Percentiles rank a stretch among this genome's conserved stretches.
Evolutionary conservation across 2,888 invertebrate genomes (phyloP).

Genomic region (Lasioglossum oenotherae): DNA sequence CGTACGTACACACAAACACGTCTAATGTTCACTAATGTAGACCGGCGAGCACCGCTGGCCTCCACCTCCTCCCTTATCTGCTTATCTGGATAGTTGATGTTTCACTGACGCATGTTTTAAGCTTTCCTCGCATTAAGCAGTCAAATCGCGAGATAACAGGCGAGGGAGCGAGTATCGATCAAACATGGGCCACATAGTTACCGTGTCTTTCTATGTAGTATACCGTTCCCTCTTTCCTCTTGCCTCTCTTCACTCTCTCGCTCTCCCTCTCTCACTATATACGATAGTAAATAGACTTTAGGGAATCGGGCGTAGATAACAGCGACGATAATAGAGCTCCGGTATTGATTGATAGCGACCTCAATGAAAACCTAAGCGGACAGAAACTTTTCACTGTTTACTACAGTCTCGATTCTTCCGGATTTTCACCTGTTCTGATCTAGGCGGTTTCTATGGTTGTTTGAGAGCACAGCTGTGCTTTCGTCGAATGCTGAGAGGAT

Average conservation of each 20-base stretch:
- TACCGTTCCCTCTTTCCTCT: not conserved
- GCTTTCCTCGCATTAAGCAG: constrained; percentile 69
- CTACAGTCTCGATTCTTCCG: not conserved
- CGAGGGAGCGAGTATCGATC: constrained; percentile 61
- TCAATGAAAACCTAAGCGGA: not conserved
- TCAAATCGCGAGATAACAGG: constrained; percentile 64
- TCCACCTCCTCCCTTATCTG: constrained; percentile 55
- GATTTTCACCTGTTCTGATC: not conserved
- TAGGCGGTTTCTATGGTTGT: not conserved
- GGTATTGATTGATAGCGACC: constrained; percentile 21
- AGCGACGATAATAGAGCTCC: constrained; percentile 33
- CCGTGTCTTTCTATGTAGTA: constrained; percentile 11
- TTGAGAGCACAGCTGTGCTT: not conserved
- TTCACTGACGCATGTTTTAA: constrained; percentile 71
- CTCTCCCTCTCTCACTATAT: not conserved
- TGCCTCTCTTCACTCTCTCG: not conserved
- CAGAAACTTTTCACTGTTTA: not conserved
- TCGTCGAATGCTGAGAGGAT: not conserved
- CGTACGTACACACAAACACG: not conserved
- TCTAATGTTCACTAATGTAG: not conserved
- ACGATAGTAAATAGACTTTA: constrained; percentile 41
- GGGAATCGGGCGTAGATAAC: constrained; percentile 50
- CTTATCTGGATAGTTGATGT: constrained; percentile 71
- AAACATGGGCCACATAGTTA: constrained; percentile 58
- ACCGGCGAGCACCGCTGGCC: not conserved